Percentiles rank a stretch among this genome's conserved stretches.
These are phyloP conservation scores for Mystacornis crossleyi DNA, from an alignment of 2,113 vertebrate species.

Conservation along the genomic window DNA sequence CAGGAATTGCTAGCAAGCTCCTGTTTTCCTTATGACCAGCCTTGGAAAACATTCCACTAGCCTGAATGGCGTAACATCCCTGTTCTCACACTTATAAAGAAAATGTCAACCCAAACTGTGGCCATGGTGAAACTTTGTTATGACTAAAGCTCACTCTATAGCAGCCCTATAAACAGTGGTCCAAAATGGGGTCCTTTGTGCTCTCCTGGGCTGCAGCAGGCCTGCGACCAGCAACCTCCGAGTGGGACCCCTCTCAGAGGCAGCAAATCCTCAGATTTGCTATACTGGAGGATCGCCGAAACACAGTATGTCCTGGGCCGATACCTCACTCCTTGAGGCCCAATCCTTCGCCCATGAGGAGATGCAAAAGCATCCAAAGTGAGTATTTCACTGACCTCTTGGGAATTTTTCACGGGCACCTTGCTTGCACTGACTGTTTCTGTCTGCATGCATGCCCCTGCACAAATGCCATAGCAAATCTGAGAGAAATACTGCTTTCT, in stretches of 20 bases:
- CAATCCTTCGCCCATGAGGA: accelerated
- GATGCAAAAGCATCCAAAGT: not conserved
- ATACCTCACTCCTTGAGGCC: not conserved
- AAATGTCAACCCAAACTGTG: not conserved
- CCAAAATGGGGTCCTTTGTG: not conserved
- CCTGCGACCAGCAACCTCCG: not conserved
- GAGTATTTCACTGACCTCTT: not conserved
- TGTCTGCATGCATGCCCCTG: not conserved
- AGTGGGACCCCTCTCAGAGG: not conserved
- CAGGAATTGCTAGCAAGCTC: not conserved
- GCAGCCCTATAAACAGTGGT: accelerated
- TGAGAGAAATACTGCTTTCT: not conserved
- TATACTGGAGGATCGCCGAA: not conserved
- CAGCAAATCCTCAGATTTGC: not conserved
- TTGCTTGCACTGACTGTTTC: not conserved
- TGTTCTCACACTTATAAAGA: not conserved
- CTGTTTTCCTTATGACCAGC: not conserved
- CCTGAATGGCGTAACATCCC: not conserved
- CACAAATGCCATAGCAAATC: not conserved
- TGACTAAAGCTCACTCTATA: not conserved
- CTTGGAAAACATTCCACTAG: not conserved
- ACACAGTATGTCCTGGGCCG: accelerated
- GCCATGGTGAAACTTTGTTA: too few species aligned
- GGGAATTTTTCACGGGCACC: not conserved
- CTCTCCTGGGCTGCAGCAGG: not conserved